Conservation (phyloP, 2,113 vertebrate species). For the Scophthalmus maximus region DNA sequence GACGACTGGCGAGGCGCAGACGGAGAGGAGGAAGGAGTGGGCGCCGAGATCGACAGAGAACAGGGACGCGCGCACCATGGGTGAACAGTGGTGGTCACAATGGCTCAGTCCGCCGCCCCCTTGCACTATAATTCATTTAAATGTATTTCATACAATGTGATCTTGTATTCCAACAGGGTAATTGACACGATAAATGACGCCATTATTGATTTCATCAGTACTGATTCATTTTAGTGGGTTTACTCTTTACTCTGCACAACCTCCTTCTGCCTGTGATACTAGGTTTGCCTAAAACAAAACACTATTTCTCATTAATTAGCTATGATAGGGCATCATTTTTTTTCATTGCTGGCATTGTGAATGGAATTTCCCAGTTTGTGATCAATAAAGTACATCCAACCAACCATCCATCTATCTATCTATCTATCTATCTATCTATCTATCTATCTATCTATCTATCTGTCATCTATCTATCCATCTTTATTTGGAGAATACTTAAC, state of each 20-base stretch:
- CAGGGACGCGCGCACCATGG: slow-evolving; percentile 11
- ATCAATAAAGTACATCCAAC: too few relatives aligned
- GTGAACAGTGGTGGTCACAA: neutral
- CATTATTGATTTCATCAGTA: neutral
- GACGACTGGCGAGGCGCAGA: slow-evolving; percentile 46
- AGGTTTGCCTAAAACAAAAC: neutral
- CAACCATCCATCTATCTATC: too few relatives aligned
- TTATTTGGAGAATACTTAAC: too few relatives aligned
- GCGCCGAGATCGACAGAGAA: slow-evolving; percentile 40
- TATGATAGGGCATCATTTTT: too few relatives aligned
- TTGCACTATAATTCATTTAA: neutral
- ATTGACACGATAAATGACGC: slow-evolving; percentile 16
- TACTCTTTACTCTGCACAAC: neutral
- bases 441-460: too few relatives aligned
- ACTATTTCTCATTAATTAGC: too few relatives aligned
- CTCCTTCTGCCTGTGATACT: neutral
- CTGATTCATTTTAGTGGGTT: neutral
- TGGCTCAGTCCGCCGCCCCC: neutral
- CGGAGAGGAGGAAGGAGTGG: slow-evolving; percentile 50
- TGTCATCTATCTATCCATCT: too few relatives aligned
- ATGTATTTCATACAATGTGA: neutral
- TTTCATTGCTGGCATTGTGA: too few relatives aligned
- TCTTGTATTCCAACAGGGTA: neutral
- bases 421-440: too few relatives aligned
- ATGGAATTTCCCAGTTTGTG: too few relatives aligned